A percentile compares a stretch with the other conserved stretches of the same genome.
phyloP scores from a whole-genome alignment of 2,888 invertebrate species.

The Eilema griseolum region DNA sequence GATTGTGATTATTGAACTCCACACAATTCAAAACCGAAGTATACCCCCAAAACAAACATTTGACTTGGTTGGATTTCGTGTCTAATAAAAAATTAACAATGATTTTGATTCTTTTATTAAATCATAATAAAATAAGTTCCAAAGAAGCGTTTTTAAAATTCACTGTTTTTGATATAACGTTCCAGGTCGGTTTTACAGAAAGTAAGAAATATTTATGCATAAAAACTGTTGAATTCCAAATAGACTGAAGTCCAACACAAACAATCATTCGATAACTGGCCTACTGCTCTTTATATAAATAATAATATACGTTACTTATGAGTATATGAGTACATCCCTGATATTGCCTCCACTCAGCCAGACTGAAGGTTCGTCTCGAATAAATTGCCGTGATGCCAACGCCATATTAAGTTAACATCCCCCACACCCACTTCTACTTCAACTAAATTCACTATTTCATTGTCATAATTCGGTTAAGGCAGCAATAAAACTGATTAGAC shows the following conservation, averaged over 20 bases:
- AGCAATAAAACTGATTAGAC: constrained; percentile 55
- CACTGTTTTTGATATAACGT: no score
- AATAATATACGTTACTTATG: constrained; percentile 40
- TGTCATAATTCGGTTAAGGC: constrained; percentile 71
- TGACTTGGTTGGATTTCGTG: no score
- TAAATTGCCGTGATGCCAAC: constrained; percentile 84
- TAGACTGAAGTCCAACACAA: not conserved
- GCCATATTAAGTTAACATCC: constrained; percentile 83
- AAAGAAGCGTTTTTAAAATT: no score
- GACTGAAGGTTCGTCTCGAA: constrained; percentile 80
- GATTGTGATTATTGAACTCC: not conserved
- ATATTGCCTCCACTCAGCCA: constrained; percentile 70
- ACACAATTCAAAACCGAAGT: no score
- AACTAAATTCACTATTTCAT: constrained; percentile 67
- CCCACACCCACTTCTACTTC: constrained; percentile 60
- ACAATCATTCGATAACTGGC: constrained; percentile 15
- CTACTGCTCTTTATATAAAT: constrained; percentile 35
- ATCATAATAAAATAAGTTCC: no score
- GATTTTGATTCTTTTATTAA: no score
- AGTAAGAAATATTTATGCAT: no score
- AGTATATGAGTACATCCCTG: constrained; percentile 67
- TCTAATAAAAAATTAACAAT: no score
- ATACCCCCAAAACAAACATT: no score
- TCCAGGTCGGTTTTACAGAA: no score
- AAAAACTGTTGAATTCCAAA: not conserved